A percentile compares a stretch with the other conserved stretches of the same genome.
Conservation (phyloP, 2,888 invertebrate species). For the Panopea generosa region DNA sequence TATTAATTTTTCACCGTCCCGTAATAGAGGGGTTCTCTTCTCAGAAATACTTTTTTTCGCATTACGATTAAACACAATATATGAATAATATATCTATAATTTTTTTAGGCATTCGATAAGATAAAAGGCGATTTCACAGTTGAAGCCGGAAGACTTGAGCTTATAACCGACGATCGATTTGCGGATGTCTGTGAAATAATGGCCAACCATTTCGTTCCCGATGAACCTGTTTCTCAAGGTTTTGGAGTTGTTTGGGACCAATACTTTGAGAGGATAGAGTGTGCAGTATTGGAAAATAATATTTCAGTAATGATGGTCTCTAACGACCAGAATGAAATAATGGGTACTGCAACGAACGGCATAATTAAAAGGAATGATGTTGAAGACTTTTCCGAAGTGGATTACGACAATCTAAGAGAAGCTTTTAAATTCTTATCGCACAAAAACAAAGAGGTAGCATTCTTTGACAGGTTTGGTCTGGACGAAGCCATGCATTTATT, state of each 20-base stretch:
- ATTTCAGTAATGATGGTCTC: slow-evolving; percentile 51
- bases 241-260: slow-evolving; percentile 52
- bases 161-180: slow-evolving; percentile 52
- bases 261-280: slow-evolving; percentile 32
- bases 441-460: slow-evolving; percentile 38
- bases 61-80: too few species aligned
- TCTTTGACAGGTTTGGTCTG: slow-evolving; percentile 32
- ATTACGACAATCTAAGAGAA: slow-evolving; percentile 39
- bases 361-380: slow-evolving; percentile 27
- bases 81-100: not conserved
- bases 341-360: slow-evolving; percentile 52
- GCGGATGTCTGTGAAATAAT: slow-evolving; percentile 49
- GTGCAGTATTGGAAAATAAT: slow-evolving; percentile 28
- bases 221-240: slow-evolving; percentile 50
- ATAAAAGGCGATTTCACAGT: slow-evolving; percentile 31
- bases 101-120: slow-evolving; percentile 49
- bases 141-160: slow-evolving; percentile 37
- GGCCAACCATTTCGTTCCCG: slow-evolving; percentile 51
- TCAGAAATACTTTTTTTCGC: too few species aligned
- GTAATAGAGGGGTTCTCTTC: too few species aligned
- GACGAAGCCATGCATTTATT: slow-evolving; percentile 55
- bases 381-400: slow-evolving; percentile 4
- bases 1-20: too few species aligned
- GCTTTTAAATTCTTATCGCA: slow-evolving; percentile 43
- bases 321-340: slow-evolving; percentile 42